These are phyloP conservation scores for Hemibagrus wyckioides DNA, from an alignment of 2,113 vertebrate genomes.

Conservation along the genomic window DNA sequence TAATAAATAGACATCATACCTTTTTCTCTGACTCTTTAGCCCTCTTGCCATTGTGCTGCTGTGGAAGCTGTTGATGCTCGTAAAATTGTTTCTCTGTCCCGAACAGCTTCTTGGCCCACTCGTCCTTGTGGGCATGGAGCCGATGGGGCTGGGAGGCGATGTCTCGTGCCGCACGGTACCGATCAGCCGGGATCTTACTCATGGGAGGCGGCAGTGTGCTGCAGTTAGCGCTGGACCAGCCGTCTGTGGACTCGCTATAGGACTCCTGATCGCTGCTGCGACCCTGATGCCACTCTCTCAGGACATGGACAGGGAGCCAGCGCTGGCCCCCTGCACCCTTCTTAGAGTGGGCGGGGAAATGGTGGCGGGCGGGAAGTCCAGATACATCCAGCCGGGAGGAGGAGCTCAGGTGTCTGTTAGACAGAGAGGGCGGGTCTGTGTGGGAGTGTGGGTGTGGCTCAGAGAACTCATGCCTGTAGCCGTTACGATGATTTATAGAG, in stretches of 20 bases:
- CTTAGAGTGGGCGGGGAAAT: slow-evolving; percentile 73
- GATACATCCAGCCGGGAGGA: slow-evolving; percentile 74
- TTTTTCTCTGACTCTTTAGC: slow-evolving; percentile 85
- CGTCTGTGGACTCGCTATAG: slow-evolving; percentile 93
- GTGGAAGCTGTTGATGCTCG: slow-evolving; percentile 54
- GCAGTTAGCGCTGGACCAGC: slow-evolving; percentile 96
- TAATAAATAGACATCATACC: slow-evolving; percentile 70
- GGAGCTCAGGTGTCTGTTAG: slow-evolving; percentile 70
- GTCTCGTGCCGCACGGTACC: slow-evolving; percentile 85
- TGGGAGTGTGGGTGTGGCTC: slow-evolving; percentile 78
- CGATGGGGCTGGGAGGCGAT: slow-evolving; percentile 72
- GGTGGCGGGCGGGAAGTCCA: slow-evolving; percentile 71
- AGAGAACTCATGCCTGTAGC: slow-evolving; percentile 81
- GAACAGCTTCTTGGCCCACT: slow-evolving; percentile 90
- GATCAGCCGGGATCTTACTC: slow-evolving; percentile 96
- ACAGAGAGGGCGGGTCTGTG: slow-evolving; percentile 73
- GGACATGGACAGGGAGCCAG: slow-evolving; percentile 91
- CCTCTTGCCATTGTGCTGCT: slow-evolving; percentile 73
- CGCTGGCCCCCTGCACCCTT: slow-evolving; percentile 69
- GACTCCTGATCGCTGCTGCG: slow-evolving; percentile 94
- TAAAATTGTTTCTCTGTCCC: slow-evolving; percentile 77
- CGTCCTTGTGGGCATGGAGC: slow-evolving; percentile 78
- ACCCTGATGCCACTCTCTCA: slow-evolving; percentile 87
- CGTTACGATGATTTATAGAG: slow-evolving; percentile 75
- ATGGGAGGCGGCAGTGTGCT: slow-evolving; percentile 96